Evolutionary conservation across 2,797 vertebrate genomes (phyloP), one percentile per base, ranked within the genome.

Genomic region (Numenius phaeopus): DNA sequence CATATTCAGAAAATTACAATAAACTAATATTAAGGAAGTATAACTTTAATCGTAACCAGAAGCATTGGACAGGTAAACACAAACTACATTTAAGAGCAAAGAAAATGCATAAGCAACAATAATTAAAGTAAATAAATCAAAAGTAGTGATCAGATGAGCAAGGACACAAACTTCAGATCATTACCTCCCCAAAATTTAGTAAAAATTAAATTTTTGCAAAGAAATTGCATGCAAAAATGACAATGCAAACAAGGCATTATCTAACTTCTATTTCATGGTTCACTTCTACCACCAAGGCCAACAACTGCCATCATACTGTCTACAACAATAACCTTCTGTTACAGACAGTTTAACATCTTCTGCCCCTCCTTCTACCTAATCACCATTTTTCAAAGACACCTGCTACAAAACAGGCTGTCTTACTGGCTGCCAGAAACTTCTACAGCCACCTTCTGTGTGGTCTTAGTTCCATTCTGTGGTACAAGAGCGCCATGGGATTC

Each of bases 311-410:
- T 69, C 73, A 84, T 7, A 61, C 62, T 84, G 55, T 71, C 77
- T 79, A 69, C 42, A 86, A 78, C 58, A 90, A 65, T 47, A 89
- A 92, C 62, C 77, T 91, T 88, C 76, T 89, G 70, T 79, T 87
- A 62, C 65, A 86, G 8, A 42, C 46, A 59, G 34, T 55, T 81
- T 65, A 94, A 76, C 77, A 87, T 40, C 66, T 40, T 84, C 73
- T 87, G 58, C 66, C 89, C 58, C 34, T 96, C 83, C 83, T 87
- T 55, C 57, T 79, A 75, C 11, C 44, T 47, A 44, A 67, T 54
- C 24, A 61, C 5, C 16, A 55, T 84, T 87, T 93, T 90, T 39
- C 72, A 79, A 79, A 93, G 83, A 72, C 69, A 89, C 49, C 66
- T 90, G 86, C 83, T 82, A 87, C 17, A 54, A 76, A 95, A 62